A percentile compares a stretch with the other conserved stretches of the same genome.
Conservation (phyloP, 2,113 vertebrate genomes). For the Nothoprocta pentlandii region DNA sequence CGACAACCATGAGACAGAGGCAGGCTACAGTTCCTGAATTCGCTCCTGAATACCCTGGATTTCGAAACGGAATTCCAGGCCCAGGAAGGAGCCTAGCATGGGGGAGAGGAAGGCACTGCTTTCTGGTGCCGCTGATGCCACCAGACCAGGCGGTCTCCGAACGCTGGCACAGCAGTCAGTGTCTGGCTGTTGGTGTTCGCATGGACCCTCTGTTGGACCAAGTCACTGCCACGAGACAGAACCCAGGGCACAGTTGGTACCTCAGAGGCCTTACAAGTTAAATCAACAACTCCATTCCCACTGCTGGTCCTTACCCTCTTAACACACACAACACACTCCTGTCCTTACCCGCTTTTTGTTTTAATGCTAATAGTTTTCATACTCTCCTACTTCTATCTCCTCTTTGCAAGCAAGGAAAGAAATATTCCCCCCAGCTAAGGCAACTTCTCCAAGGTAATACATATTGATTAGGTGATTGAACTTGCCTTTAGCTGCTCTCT, state of each 20-base stretch:
- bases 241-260: neutral
- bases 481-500: neutral
- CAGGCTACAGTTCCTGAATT: neutral
- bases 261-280: neutral
- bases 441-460: neutral
- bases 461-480: neutral
- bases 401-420: neutral
- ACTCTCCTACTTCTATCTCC: neutral
- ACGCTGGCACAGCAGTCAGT: neutral
- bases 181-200: accelerated
- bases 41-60: neutral
- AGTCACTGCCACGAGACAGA: neutral
- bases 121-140: neutral
- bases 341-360: neutral
- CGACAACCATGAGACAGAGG: neutral
- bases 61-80: neutral
- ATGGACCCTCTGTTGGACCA: neutral
- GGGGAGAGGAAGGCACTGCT: accelerated
- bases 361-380: neutral
- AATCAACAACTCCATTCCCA: neutral
- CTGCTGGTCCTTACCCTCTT: neutral
- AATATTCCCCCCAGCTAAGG: neutral
- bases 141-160: neutral
- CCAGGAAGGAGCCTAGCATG: neutral
- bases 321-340: neutral